These are phyloP conservation scores for Zaprionus obscuricornis DNA, from an alignment of 2,888 invertebrate genomes.

Conservation along the genomic window DNA sequence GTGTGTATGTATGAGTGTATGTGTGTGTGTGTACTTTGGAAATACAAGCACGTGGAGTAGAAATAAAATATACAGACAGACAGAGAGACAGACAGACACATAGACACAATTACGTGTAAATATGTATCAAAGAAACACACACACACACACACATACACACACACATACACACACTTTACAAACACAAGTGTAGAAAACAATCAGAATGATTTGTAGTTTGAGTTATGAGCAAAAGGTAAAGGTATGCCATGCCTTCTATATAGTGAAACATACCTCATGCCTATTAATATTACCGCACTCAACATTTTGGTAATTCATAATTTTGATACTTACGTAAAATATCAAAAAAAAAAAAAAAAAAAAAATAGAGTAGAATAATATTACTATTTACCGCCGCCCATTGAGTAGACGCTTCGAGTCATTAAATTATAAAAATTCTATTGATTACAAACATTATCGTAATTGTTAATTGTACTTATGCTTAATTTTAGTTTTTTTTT, in stretches of 20 bases:
- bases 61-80: too few relatives aligned
- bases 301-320: slow-evolving; percentile 57
- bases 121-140: slow-evolving; percentile 12
- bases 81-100: too few relatives aligned
- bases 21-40: too few relatives aligned
- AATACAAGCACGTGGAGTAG: too few relatives aligned
- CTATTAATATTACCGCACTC: slow-evolving; percentile 50
- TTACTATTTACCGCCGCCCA: too few relatives aligned
- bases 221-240: too few relatives aligned
- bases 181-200: not conserved
- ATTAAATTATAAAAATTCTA: not conserved
- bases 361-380: not conserved
- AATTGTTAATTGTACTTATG: not conserved
- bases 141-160: slow-evolving; percentile 2
- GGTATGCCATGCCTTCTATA: too few relatives aligned
- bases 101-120: not conserved
- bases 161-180: not conserved
- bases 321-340: slow-evolving; percentile 44
- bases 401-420: slow-evolving; percentile 21
- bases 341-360: not conserved
- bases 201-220: slow-evolving; percentile 17
- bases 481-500: slow-evolving; percentile 3
- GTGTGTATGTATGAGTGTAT: too few relatives aligned
- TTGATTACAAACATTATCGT: slow-evolving; percentile 12
- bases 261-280: slow-evolving; percentile 31